A percentile compares a stretch with the other conserved stretches of the same genome.
Evolutionary conservation across 2,888 invertebrate genomes (phyloP).

Genomic region (Amphipyra berbera): DNA sequence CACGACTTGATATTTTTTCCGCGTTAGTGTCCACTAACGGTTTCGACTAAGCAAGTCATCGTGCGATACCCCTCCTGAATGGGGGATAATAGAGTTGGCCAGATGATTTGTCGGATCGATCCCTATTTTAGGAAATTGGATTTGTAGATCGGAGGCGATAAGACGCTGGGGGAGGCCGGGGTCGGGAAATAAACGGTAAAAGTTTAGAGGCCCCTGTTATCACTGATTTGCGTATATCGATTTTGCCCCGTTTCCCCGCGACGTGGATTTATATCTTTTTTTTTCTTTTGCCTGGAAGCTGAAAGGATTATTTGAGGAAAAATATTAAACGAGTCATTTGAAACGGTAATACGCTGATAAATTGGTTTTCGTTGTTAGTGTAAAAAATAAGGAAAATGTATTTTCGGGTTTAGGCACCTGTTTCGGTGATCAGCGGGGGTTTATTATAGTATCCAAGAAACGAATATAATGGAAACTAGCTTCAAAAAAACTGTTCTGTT

Average conservation of each 20-base stretch:
- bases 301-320: constrained; percentile 59
- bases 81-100: constrained; percentile 83
- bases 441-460: no score
- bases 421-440: neutral
- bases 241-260: constrained; percentile 68
- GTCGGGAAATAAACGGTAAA: constrained; percentile 78
- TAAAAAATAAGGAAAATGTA: constrained; percentile 48
- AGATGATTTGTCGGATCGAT: constrained; percentile 90
- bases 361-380: constrained; percentile 55
- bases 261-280: constrained; percentile 74
- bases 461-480: no score
- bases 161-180: constrained; percentile 65
- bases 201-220: constrained; percentile 82
- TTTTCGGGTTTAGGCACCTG: constrained; percentile 22
- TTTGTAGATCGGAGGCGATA: constrained; percentile 89
- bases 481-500: no score
- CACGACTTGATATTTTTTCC: constrained; percentile 54
- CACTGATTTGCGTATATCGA: constrained; percentile 89
- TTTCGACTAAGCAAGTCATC: constrained; percentile 69
- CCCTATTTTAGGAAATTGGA: constrained; percentile 90
- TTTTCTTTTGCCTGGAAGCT: constrained; percentile 28
- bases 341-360: constrained; percentile 52
- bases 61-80: constrained; percentile 66
- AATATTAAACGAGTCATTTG: constrained; percentile 55
- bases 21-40: constrained; percentile 62